These are phyloP conservation scores for Drosophila mayaguana DNA, from an alignment of 2,888 invertebrate species.

Conservation along the genomic window DNA sequence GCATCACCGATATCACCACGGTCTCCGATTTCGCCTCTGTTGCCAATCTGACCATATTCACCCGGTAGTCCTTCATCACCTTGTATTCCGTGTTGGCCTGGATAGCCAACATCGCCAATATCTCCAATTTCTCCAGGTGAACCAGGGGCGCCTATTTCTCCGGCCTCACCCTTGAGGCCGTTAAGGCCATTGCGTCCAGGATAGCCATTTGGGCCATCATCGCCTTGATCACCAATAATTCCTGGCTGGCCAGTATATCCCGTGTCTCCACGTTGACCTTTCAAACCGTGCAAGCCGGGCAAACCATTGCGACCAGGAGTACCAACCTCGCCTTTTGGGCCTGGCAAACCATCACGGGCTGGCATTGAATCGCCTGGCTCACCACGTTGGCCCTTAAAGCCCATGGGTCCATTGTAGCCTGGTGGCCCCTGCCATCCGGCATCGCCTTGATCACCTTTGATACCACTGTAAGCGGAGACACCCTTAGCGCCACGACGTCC, in stretches of 20 bases:
- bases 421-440: slow-evolving; percentile 85
- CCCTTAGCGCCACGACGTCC: slow-evolving; percentile 85
- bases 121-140: slow-evolving; percentile 86
- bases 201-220: slow-evolving; percentile 82
- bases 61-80: slow-evolving; percentile 82
- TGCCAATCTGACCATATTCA: slow-evolving; percentile 87
- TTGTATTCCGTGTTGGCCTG: slow-evolving; percentile 85
- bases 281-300: slow-evolving; percentile 86
- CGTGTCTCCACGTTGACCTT: slow-evolving; percentile 84
- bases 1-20: slow-evolving; percentile 84
- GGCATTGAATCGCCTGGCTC: slow-evolving; percentile 87
- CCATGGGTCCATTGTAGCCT: slow-evolving; percentile 81
- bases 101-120: slow-evolving; percentile 83
- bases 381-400: slow-evolving; percentile 87
- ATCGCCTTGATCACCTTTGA: slow-evolving; percentile 88
- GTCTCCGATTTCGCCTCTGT: slow-evolving; percentile 85
- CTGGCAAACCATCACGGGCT: slow-evolving; percentile 85
- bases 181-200: slow-evolving; percentile 85
- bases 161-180: slow-evolving; percentile 85
- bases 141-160: slow-evolving; percentile 85
- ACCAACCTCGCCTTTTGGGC: slow-evolving; percentile 88
- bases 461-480: slow-evolving; percentile 87
- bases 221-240: slow-evolving; percentile 85
- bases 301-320: slow-evolving; percentile 86
- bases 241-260: slow-evolving; percentile 88